A percentile compares a stretch with the other conserved stretches of the same genome.
Evolutionary conservation across 2,888 invertebrate genomes (phyloP).

Genomic region (Drosophila kokeensis): DNA sequence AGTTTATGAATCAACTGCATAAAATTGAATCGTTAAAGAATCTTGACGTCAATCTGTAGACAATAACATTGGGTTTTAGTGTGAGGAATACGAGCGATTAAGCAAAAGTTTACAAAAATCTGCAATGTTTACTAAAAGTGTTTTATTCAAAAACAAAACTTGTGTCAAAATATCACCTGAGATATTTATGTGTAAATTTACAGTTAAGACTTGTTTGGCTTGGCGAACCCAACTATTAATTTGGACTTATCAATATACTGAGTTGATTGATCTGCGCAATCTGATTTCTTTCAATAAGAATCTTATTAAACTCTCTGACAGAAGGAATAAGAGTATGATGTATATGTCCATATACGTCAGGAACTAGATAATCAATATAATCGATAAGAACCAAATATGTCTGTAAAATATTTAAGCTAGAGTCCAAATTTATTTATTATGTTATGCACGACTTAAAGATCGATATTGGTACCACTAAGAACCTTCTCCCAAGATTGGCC

Average conservation of each 20-base stretch:
- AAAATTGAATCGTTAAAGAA: not conserved
- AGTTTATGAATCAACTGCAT: not conserved
- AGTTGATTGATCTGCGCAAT: not conserved
- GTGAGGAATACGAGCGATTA: not conserved
- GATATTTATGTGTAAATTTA: not conserved
- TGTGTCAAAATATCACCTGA: not conserved
- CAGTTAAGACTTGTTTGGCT: not conserved
- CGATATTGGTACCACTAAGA: not conserved
- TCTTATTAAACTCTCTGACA: not conserved
- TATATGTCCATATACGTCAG: fast-evolving
- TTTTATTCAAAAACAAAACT: not conserved
- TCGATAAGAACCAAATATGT: not conserved
- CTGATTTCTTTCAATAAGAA: not conserved
- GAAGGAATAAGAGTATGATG: not conserved
- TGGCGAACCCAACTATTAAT: not conserved
- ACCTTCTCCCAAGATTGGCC: not conserved
- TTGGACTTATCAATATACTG: not conserved
- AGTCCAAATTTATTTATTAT: not conserved
- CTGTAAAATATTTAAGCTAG: not conserved
- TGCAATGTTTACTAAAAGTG: not conserved
- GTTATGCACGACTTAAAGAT: too few species aligned
- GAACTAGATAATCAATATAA: not conserved
- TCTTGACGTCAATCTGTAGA: not conserved
- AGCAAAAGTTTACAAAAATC: not conserved
- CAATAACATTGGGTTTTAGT: not conserved